Conservation (phyloP, 2,113 vertebrate species). For the Stigmatopora nigra region DNA sequence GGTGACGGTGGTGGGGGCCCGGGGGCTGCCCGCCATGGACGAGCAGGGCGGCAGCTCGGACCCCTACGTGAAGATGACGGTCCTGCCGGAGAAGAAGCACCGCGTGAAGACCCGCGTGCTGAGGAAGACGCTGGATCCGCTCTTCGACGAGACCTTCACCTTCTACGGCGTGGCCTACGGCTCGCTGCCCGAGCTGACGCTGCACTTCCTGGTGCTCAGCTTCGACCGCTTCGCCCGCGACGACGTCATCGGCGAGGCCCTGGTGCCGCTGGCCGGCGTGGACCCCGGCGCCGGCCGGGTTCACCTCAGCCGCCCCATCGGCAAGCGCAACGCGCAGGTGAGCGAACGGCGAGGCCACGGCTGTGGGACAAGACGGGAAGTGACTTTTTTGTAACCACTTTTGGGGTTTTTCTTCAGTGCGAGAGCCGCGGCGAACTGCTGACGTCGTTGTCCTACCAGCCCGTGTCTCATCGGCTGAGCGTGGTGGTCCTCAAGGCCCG, state of each 20-base stretch:
- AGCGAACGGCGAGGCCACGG: not conserved
- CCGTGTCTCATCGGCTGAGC: conserved; percentile 89
- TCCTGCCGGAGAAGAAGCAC: conserved; percentile 93
- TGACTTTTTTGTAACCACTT: not conserved
- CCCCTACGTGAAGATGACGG: conserved; percentile 97
- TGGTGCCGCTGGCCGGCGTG: conserved; percentile 86
- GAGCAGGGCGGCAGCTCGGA: conserved; percentile 83
- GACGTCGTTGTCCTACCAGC: conserved; percentile 92
- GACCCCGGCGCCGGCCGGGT: conserved; percentile 91
- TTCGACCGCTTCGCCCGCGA: conserved; percentile 94
- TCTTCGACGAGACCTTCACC: conserved; percentile 96
- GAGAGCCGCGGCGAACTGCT: conserved; percentile 87
- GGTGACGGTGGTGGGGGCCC: conserved; percentile 89
- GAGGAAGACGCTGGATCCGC: conserved; percentile 86
- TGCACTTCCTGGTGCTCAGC: conserved; percentile 94
- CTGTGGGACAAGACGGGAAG: not conserved
- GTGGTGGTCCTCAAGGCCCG: conserved; percentile 94
- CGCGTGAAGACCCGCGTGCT: conserved; percentile 92
- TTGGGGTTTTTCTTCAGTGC: conserved; percentile 75
- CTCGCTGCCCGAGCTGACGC: conserved; percentile 85
- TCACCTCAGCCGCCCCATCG: conserved; percentile 85
- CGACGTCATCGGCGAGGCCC: conserved; percentile 88
- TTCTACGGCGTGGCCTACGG: conserved; percentile 93
- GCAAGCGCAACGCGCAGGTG: conserved; percentile 92
- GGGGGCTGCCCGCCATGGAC: conserved; percentile 84